Base-by-base conservation (phyloP, 2,113 vertebrate species). In the Pandion haliaetus region DNA sequence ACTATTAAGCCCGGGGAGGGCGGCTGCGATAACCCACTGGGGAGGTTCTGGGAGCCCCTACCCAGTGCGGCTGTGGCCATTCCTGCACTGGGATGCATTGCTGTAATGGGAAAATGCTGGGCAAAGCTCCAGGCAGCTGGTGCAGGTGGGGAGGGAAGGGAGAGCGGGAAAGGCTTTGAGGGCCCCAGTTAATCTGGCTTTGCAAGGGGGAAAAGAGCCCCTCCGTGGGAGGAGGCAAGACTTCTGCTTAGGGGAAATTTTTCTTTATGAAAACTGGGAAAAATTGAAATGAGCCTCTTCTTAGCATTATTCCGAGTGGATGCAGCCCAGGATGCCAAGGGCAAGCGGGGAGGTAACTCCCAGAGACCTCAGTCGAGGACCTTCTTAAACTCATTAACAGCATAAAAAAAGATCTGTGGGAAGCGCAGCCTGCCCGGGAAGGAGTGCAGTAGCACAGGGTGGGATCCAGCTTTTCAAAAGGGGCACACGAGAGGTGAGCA, bases 61-160 rank as follows among this genome's bases (percentile, higher is more conserved):
- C 67, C 26, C 10, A 0, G 42, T 3, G 1, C 0, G 4, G 45
- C 54, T 5, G 0, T 5, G 57, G 12, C 38, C 16, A 3, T 5
- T 57, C 44, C 36, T 4, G 1, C 29, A 0, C 28, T 2, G 31
- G 78, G 82, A 38, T 12, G 24, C 0, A 0, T 17, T 25, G 2
- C 23, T 0, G 4, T 0, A 10, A 2, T 0, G 61, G 40, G 26
- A 29, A 71, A 49, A 50, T 1, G 1, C 10, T 1, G 3, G 36
- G 58, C 13, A 29, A 29, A 36, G 83, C 36, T 73, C 18, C 34
- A 0, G 61, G 85, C 24, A 15, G n/a, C 7, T 2, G 45, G 5
- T 5, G 79, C 3, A 6, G 57, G 44, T 4, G 4, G 40, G 63
- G 72, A 38, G 34, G 72, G 72, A 42, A 58, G 6, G 47, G 72